Evolutionary conservation across 2,113 vertebrate genomes (phyloP).

Genomic region (Lophochroa leadbeateri): DNA sequence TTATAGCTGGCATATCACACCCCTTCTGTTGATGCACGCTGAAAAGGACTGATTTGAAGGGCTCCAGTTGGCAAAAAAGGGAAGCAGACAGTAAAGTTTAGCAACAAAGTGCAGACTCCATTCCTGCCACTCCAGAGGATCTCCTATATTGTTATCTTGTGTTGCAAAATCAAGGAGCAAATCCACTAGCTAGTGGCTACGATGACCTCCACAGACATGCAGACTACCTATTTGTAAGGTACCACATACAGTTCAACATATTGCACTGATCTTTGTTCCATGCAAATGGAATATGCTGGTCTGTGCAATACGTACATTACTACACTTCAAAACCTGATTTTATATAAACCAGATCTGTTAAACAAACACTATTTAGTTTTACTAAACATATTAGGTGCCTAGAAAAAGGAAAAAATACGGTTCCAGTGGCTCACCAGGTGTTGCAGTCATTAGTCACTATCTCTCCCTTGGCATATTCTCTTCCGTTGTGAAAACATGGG

Average conservation of each 20-base stretch:
- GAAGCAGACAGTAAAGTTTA: neutral
- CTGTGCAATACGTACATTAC: rapidly evolving
- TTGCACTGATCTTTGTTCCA: neutral
- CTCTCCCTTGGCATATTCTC: conserved; percentile 82
- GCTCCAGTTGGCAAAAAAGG: neutral
- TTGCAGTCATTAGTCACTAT: conserved; percentile 87
- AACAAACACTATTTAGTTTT: neutral
- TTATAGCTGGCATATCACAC: neutral
- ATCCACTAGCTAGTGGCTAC: neutral
- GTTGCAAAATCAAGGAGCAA: neutral
- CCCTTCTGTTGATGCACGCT: neutral
- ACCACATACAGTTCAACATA: neutral
- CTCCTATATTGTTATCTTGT: neutral
- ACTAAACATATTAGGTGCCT: neutral
- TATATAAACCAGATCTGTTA: neutral
- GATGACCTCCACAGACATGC: neutral
- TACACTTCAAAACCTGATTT: neutral
- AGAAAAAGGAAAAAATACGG: neutral
- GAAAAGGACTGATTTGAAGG: neutral
- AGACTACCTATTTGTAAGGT: neutral
- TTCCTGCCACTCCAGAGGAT: neutral
- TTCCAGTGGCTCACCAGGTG: conserved; percentile 84
- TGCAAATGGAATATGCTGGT: neutral
- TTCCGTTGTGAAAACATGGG: conserved; percentile 93
- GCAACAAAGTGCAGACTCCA: neutral